Conservation (phyloP, 2,888 invertebrate species). For the Uropetala carovei region DNA sequence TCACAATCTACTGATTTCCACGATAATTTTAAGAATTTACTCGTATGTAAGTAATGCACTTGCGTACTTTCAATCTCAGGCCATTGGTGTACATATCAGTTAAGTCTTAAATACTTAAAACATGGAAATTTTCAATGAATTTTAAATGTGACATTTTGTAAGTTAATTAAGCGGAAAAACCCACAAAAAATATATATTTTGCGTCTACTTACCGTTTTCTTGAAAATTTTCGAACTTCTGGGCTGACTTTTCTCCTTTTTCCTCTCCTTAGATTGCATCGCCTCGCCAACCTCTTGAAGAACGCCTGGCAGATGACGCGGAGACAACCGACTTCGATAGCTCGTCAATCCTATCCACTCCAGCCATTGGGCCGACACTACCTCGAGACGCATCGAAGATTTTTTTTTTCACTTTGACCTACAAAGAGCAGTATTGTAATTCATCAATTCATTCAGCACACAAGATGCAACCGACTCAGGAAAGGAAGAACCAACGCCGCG, state of each 20-base stretch:
- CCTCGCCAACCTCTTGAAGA: constrained; percentile 1
- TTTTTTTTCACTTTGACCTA: constrained; percentile 7
- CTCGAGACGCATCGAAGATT: constrained; percentile 32
- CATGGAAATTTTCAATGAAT: too few species aligned
- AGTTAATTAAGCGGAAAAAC: background rate
- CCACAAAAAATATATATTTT: background rate
- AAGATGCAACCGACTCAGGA: constrained; percentile 17
- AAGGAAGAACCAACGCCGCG: background rate
- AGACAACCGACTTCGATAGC: background rate
- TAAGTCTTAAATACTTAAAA: too few species aligned
- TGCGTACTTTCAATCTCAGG: too few species aligned
- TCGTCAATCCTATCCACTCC: background rate
- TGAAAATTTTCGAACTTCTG: background rate
- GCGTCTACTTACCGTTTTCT: background rate
- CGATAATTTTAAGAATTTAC: too few species aligned
- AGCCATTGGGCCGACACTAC: constrained; percentile 26
- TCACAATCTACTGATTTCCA: too few species aligned
- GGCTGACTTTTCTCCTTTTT: background rate
- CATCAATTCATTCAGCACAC: constrained; percentile 16
- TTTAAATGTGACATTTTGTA: too few species aligned
- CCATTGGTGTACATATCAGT: too few species aligned
- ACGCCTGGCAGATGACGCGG: constrained; percentile 1
- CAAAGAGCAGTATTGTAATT: constrained; percentile 55
- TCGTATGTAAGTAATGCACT: too few species aligned
- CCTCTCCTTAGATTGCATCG: constrained; percentile 5